Evolutionary conservation across 2,888 invertebrate species (phyloP).

Genomic region (Cremastinae sp.): DNA sequence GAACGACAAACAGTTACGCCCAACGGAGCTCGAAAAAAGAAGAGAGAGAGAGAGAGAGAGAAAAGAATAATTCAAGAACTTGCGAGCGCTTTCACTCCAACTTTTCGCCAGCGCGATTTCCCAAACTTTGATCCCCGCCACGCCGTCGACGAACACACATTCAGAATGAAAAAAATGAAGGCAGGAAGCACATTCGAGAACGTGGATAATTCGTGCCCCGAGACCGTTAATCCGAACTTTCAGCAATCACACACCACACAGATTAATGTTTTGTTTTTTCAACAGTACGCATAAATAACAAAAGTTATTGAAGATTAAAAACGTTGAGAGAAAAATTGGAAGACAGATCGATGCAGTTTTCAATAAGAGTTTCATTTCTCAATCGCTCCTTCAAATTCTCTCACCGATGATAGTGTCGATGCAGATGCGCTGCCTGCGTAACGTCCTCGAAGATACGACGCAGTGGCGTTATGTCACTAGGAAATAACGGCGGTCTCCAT

Average conservation of each 20-base stretch:
- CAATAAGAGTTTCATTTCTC: slow-evolving; percentile 21
- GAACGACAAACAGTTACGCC: slow-evolving; percentile 61
- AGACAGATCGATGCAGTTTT: slow-evolving; percentile 1
- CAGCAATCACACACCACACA: no score
- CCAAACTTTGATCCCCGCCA: background rate
- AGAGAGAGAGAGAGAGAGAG: slow-evolving; percentile 37
- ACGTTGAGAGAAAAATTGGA: no score
- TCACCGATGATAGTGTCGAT: slow-evolving; percentile 76
- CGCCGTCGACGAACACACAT: background rate
- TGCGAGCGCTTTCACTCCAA: slow-evolving; percentile 55
- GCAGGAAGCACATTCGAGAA: no score
- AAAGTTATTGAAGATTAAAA: no score
- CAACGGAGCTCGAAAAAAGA: slow-evolving; percentile 53
- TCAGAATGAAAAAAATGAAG: background rate
- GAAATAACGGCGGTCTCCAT: slow-evolving; percentile 92
- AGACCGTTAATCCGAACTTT: no score
- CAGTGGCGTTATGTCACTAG: slow-evolving; percentile 89
- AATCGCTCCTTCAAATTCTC: slow-evolving; percentile 49
- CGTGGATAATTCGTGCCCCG: no score
- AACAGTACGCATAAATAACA: no score
- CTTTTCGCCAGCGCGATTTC: slow-evolving; percentile 5
- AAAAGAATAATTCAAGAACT: slow-evolving; percentile 54
- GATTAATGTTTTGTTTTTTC: no score
- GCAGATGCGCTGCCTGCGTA: slow-evolving; percentile 82
- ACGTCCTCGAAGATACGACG: slow-evolving; percentile 89